These are phyloP conservation scores for Megalops cyprinoides DNA, from an alignment of 2,797 vertebrate species.

Conservation along the genomic window DNA sequence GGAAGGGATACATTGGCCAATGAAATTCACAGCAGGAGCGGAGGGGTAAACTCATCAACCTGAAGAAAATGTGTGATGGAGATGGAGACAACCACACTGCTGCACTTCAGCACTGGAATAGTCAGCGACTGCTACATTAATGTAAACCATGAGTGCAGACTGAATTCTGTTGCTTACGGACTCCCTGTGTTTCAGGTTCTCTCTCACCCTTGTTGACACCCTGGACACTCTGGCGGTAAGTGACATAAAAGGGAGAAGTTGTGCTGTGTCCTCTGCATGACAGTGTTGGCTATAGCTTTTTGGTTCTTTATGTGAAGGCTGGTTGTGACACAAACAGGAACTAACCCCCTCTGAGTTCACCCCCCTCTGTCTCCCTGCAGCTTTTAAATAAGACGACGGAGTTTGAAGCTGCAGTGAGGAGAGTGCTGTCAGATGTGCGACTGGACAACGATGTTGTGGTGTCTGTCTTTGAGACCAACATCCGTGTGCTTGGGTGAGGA, in stretches of 20 bases:
- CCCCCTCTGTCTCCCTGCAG: slow-evolving; percentile 63
- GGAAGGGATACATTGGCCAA: too few relatives aligned
- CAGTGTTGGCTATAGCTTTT: background rate
- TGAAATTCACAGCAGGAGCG: too few relatives aligned
- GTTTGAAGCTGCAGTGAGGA: slow-evolving; percentile 94
- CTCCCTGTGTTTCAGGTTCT: slow-evolving; percentile 80
- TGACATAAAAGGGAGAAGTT: slow-evolving; percentile 33
- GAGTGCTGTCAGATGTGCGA: slow-evolving; percentile 92
- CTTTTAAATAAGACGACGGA: slow-evolving; percentile 95
- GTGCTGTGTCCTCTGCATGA: background rate
- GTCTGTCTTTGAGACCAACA: slow-evolving; percentile 99
- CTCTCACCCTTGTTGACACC: slow-evolving; percentile 94
- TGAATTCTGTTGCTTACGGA: slow-evolving; percentile 31
- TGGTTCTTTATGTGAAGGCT: background rate
- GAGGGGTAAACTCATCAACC: background rate
- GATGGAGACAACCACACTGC: background rate
- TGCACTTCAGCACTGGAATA: background rate
- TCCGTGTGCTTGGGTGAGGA: slow-evolving; percentile 96
- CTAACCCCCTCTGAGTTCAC: background rate
- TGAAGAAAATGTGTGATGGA: background rate
- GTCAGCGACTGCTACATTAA: background rate
- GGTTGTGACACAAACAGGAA: background rate
- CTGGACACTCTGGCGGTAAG: slow-evolving; percentile 97
- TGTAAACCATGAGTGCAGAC: slow-evolving; percentile 26
- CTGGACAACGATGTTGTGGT: slow-evolving; percentile 99